Evolutionary conservation across 2,888 invertebrate species (phyloP).

Genomic region (Apoderus coryli): DNA sequence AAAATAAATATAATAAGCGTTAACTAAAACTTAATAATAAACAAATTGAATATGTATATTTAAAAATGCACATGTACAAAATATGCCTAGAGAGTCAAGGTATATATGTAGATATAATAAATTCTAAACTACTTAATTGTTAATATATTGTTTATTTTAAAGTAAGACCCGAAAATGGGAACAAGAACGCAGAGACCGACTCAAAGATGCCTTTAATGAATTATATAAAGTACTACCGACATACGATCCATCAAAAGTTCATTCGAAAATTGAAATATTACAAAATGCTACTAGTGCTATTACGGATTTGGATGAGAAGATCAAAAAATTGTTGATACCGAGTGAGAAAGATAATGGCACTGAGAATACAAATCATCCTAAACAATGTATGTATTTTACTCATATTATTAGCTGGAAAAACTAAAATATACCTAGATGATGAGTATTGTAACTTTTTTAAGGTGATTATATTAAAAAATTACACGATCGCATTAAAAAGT

Average conservation of each 20-base stretch:
- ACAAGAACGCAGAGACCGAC: constrained; percentile 48
- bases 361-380: constrained; percentile 15
- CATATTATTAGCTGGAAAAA: constrained; percentile 1
- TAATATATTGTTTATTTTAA: constrained; percentile 13
- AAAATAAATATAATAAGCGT: too few species aligned
- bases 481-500: constrained; percentile 27
- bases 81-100: too few species aligned
- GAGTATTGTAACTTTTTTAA: constrained; percentile 17
- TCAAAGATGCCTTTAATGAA: constrained; percentile 40
- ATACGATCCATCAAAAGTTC: constrained; percentile 32
- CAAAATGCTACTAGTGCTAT: constrained; percentile 30
- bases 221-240: constrained; percentile 37
- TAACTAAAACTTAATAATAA: too few species aligned
- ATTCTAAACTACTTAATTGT: too few species aligned
- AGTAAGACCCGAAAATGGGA: constrained; percentile 57
- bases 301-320: constrained; percentile 29
- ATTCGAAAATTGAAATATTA: constrained; percentile 33
- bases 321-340: constrained; percentile 24
- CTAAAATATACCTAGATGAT: background rate
- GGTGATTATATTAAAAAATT: constrained; percentile 28
- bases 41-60: too few species aligned
- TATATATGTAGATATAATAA: too few species aligned
- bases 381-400: background rate
- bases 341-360: constrained; percentile 16
- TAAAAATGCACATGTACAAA: too few species aligned